A percentile compares a stretch with the other conserved stretches of the same genome.
Conservation (phyloP, 2,797 vertebrate genomes). For the Leuciscus waleckii region DNA sequence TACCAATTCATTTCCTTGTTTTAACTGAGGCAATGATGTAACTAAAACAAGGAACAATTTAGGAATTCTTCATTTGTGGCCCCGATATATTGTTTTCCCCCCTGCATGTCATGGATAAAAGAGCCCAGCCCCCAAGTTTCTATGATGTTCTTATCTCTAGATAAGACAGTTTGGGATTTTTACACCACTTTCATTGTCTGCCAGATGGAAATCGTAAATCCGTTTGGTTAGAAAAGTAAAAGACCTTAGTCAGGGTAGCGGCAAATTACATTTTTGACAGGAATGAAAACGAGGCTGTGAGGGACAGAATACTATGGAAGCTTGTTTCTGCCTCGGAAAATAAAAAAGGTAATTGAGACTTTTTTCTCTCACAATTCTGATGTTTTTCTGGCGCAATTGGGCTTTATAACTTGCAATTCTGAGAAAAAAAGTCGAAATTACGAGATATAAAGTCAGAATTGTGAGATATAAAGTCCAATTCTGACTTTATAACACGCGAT, state of each 20-base stretch:
- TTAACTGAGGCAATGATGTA: not conserved
- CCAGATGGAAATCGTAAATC: not conserved
- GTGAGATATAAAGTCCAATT: no score
- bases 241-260: not conserved
- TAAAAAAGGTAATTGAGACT: no score
- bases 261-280: not conserved
- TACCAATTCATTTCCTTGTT: not conserved
- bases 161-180: not conserved
- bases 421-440: no score
- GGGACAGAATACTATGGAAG: not conserved
- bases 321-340: no score
- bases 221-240: not conserved
- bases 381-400: fast-evolving
- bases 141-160: not conserved
- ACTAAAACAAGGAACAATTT: not conserved
- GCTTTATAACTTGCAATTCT: no score
- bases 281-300: not conserved
- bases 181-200: not conserved
- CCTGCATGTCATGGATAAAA: not conserved
- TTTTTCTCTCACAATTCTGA: no score
- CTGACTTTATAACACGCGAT: no score
- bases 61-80: not conserved
- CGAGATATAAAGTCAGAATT: no score
- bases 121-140: not conserved
- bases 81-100: not conserved